Evolutionary conservation across 2,113 vertebrate species (phyloP).

Genomic region (Rhineura floridana): DNA sequence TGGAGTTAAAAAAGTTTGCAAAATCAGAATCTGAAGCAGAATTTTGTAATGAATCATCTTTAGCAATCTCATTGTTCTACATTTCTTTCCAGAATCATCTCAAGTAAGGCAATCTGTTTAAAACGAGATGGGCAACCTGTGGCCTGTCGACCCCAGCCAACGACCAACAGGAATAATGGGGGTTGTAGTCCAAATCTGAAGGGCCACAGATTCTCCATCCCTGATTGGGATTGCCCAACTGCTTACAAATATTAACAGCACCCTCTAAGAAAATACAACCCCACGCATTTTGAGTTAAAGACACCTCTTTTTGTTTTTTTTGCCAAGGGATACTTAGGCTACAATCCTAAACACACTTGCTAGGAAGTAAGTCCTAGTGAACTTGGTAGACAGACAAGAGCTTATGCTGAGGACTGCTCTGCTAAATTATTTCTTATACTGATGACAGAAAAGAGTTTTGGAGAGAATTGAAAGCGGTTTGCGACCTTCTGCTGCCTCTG

Average conservation of each 20-base stretch:
- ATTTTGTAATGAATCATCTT: background rate
- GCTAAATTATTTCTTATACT: background rate
- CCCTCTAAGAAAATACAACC: too few relatives aligned
- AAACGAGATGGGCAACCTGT: background rate
- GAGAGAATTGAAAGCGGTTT: background rate
- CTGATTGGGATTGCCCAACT: too few relatives aligned
- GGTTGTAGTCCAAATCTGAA: too few relatives aligned
- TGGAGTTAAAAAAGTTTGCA: background rate
- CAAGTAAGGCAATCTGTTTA: background rate
- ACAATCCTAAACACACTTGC: background rate
- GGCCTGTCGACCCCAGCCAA: too few relatives aligned
- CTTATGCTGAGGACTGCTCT: background rate
- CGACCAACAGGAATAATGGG: too few relatives aligned
- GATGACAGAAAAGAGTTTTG: background rate
- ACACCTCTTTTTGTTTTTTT: too few relatives aligned
- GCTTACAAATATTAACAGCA: background rate
- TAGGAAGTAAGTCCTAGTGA: background rate
- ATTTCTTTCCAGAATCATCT: background rate
- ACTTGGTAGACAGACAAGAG: background rate
- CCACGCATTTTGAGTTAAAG: background rate
- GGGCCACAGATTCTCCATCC: too few relatives aligned
- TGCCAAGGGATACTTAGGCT: background rate
- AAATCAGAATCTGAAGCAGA: background rate
- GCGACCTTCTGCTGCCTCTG: too few relatives aligned
- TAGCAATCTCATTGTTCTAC: background rate